A percentile compares a stretch with the other conserved stretches of the same genome.
Conservation (phyloP, 2,888 invertebrate species). For the Lasioglossum calceatum region DNA sequence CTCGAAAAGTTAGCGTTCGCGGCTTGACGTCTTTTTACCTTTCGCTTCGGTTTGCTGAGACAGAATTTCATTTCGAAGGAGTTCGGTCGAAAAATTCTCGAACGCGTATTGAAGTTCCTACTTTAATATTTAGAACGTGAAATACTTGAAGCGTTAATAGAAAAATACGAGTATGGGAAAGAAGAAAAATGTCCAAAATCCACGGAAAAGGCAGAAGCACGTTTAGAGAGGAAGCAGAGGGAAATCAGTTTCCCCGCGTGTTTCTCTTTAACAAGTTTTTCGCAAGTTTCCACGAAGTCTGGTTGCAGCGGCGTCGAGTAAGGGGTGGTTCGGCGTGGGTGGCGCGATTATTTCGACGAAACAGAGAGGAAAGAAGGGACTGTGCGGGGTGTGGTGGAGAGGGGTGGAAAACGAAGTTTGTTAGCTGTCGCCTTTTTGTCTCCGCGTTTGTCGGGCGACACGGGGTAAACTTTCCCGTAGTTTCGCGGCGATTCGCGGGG, state of each 20-base stretch:
- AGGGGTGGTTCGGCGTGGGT: not conserved
- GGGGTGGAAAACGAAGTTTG: conserved; percentile 43
- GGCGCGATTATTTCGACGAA: conserved; percentile 11
- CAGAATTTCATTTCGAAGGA: not conserved
- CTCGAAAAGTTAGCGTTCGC: not conserved
- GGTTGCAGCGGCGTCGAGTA: not conserved
- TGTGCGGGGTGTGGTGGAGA: not conserved
- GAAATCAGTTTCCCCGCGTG: not conserved
- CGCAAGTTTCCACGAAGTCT: conserved; percentile 1
- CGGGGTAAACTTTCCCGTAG: conserved; percentile 64
- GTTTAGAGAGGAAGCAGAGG: not conserved
- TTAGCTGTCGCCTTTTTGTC: conserved; percentile 55
- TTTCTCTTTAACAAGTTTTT: conserved; percentile 39
- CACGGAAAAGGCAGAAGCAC: not conserved
- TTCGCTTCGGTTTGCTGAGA: not conserved
- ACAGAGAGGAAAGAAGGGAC: not conserved
- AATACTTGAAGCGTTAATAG: no score
- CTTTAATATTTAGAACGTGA: no score
- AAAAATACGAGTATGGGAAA: not conserved
- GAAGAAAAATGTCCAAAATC: not conserved
- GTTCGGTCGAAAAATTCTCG: not conserved
- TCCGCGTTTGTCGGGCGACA: conserved; percentile 53
- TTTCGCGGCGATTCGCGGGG: conserved; percentile 72
- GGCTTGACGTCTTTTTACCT: not conserved
- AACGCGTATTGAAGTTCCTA: not conserved